Evolutionary conservation across 2,797 vertebrate species (phyloP).

Genomic region (Balearica regulorum): DNA sequence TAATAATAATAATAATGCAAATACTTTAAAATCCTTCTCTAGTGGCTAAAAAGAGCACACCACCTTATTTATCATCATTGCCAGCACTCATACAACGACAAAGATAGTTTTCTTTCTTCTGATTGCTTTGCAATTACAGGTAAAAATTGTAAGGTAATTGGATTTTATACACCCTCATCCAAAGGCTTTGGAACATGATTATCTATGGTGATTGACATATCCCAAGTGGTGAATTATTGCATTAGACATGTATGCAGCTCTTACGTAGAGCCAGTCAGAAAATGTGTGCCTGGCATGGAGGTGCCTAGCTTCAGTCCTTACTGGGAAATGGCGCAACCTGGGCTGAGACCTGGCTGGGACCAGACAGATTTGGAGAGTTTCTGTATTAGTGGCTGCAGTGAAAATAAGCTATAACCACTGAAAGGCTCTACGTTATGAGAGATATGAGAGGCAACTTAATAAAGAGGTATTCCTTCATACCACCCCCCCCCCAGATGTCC

Average conservation of each 20-base stretch:
- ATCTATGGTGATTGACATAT: neutral
- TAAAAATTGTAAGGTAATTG: neutral
- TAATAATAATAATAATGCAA: neutral
- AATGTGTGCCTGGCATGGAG: neutral
- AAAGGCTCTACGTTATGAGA: neutral
- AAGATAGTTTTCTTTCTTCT: neutral
- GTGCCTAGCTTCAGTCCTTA: neutral
- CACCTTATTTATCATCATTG: neutral
- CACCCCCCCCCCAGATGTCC: neutral
- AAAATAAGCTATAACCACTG: neutral
- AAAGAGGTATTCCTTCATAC: neutral
- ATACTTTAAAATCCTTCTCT: neutral
- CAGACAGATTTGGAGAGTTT: neutral
- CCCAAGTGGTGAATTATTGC: neutral
- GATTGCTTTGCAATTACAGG: neutral
- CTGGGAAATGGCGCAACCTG: neutral
- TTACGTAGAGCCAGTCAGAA: neutral
- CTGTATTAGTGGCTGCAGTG: neutral
- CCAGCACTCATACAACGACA: neutral
- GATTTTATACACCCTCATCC: neutral
- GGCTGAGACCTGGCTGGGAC: neutral
- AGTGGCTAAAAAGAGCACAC: neutral
- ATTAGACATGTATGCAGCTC: neutral
- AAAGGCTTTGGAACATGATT: neutral
- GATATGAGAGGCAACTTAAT: neutral